Percentiles rank a stretch among this genome's conserved stretches.
These are phyloP conservation scores for Schlechtendalia chinensis DNA, from an alignment of 1,140 invertebrate genomes.

Conservation along the genomic window DNA sequence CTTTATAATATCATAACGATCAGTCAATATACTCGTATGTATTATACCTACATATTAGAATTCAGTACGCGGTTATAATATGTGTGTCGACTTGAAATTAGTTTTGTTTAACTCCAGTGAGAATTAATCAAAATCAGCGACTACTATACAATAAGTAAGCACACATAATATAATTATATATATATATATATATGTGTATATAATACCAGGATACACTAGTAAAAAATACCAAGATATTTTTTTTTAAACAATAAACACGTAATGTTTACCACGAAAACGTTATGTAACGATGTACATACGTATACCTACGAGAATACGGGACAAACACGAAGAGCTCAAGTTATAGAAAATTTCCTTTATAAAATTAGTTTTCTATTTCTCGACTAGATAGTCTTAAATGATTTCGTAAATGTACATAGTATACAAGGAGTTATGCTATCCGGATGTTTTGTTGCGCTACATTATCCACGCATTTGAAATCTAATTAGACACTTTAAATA, in stretches of 20 bases:
- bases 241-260: neutral
- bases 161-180: too few species aligned
- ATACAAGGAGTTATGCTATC: neutral
- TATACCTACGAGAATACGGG: neutral
- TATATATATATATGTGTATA: too few species aligned
- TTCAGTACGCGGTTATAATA: too few species aligned
- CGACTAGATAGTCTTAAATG: neutral
- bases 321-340: neutral
- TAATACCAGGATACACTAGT: too few species aligned
- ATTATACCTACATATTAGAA: too few species aligned
- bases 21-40: too few species aligned
- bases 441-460: constrained; percentile 10
- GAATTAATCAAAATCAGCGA: too few species aligned
- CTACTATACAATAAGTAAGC: too few species aligned
- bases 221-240: neutral
- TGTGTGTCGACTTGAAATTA: too few species aligned
- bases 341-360: neutral
- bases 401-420: neutral
- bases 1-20: too few species aligned
- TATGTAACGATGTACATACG: neutral
- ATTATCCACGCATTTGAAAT: neutral
- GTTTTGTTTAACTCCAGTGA: too few species aligned
- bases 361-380: neutral
- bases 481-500: constrained; percentile 18
- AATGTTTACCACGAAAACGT: neutral